Evolutionary conservation across 2,797 vertebrate genomes (phyloP).

Genomic region (Hippocampus kuda): DNA sequence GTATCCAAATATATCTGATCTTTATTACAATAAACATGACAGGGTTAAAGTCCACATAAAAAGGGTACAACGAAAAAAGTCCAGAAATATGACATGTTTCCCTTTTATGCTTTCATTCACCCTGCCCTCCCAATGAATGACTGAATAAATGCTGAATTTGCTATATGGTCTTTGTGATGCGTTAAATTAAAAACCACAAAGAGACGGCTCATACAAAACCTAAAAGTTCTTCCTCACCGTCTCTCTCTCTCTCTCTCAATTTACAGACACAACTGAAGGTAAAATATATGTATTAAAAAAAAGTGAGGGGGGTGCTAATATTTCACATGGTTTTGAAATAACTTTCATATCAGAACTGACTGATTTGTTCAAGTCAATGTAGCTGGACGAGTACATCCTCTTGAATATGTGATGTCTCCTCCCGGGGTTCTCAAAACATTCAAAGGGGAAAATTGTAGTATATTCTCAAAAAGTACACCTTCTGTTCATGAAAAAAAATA

Average conservation of each 20-base stretch:
- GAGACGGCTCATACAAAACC: constrained; percentile 42
- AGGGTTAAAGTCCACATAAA: constrained; percentile 28
- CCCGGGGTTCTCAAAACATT: background rate
- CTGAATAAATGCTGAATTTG: constrained; percentile 42
- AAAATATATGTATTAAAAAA: constrained; percentile 1
- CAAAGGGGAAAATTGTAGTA: background rate
- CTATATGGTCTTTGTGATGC: constrained; percentile 37
- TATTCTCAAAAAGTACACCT: too few relatives aligned
- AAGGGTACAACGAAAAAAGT: constrained; percentile 32
- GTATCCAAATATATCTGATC: constrained; percentile 38
- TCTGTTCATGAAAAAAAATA: too few relatives aligned
- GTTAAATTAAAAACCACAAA: constrained; percentile 56
- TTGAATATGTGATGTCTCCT: background rate
- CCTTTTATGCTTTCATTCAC: constrained; percentile 21
- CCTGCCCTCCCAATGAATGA: constrained; percentile 36
- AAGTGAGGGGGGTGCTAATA: background rate
- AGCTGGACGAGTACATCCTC: background rate
- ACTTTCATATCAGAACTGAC: background rate
- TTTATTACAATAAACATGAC: constrained; percentile 57
- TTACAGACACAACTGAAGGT: constrained; percentile 20
- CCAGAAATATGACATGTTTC: constrained; percentile 2
- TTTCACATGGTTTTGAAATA: background rate
- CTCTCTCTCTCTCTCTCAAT: constrained; percentile 11
- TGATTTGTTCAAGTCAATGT: background rate
- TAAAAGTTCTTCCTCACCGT: constrained; percentile 32